A percentile compares a stretch with the other conserved stretches of the same genome.
Conservation (phyloP, 2,888 invertebrate species). For the Alloplasta piceator region DNA sequence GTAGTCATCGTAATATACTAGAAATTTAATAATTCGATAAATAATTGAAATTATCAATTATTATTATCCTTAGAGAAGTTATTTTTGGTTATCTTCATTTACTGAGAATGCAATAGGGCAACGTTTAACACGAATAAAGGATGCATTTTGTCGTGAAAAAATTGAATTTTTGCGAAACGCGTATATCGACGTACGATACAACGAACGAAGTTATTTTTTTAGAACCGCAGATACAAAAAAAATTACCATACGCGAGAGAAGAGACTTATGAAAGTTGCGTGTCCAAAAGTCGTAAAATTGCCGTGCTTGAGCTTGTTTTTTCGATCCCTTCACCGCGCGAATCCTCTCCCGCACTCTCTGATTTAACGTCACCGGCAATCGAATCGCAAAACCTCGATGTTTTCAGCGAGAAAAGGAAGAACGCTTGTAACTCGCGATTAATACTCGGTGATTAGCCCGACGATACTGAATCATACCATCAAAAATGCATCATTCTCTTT, state of each 20-base stretch:
- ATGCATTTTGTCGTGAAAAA: too few relatives aligned
- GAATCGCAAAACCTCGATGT: slow-evolving; percentile 76
- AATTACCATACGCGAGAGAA: slow-evolving; percentile 20
- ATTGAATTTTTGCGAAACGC: too few relatives aligned
- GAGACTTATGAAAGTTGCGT: slow-evolving; percentile 80
- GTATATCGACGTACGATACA: too few relatives aligned
- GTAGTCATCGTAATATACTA: slow-evolving; percentile 21
- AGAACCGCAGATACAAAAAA: slow-evolving; percentile 44
- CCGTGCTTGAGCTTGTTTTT: slow-evolving; percentile 80
- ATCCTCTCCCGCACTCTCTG: slow-evolving; percentile 73
- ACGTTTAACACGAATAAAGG: slow-evolving; percentile 63
- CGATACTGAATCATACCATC: too few relatives aligned
- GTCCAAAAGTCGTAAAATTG: slow-evolving; percentile 81
- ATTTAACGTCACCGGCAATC: slow-evolving; percentile 80
- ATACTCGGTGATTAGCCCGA: too few relatives aligned
- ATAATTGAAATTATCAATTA: too few relatives aligned
- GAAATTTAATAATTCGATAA: too few relatives aligned
- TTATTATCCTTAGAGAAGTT: too few relatives aligned
- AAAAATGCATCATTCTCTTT: too few relatives aligned
- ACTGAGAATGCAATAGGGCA: slow-evolving; percentile 52
- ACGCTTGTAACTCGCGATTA: too few relatives aligned
- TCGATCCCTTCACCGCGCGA: slow-evolving; percentile 71
- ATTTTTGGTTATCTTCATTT: slow-evolving; percentile 27
- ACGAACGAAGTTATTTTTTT: too few relatives aligned
- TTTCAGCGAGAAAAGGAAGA: slow-evolving; percentile 11